Conservation (phyloP, 2,888 invertebrate genomes). For the Creontiades dilutus region DNA sequence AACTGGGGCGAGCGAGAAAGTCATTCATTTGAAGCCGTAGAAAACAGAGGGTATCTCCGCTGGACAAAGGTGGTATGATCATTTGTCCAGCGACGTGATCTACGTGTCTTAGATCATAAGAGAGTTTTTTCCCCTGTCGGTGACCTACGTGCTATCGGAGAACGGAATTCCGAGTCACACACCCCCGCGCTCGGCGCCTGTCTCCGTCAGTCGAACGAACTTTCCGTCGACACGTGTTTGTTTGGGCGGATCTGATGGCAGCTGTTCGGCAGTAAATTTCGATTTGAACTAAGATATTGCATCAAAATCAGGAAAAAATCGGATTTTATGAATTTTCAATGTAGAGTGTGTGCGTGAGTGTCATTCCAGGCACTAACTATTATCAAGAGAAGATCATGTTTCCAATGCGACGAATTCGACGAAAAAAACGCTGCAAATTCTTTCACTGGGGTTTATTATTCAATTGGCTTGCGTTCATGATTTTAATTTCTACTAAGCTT, state of each 20-base stretch:
- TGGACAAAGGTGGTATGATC: slow-evolving; percentile 4
- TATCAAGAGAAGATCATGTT: no score
- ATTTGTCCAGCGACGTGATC: not conserved
- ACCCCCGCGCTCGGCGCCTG: not conserved
- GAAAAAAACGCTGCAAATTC: no score
- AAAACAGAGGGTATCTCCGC: not conserved
- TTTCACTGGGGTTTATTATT: no score
- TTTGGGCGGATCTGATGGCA: not conserved
- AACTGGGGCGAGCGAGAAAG: slow-evolving; percentile 27
- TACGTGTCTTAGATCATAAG: slow-evolving; percentile 3
- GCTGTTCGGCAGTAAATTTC: no score
- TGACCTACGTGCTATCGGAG: slow-evolving; percentile 30
- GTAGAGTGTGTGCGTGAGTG: no score
- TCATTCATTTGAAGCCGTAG: slow-evolving; percentile 17
- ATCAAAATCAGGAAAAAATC: no score
- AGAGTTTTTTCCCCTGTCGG: not conserved
- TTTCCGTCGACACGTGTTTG: slow-evolving; percentile 30
- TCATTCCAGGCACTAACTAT: no score
- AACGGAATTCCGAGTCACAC: slow-evolving; percentile 1
- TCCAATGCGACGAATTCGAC: no score
- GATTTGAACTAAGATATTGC: no score
- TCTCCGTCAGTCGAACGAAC: not conserved
- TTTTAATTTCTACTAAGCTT: no score
- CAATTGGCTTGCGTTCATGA: no score
- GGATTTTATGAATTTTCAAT: no score